These are phyloP conservation scores for Scytalopus superciliaris DNA, from an alignment of 2,113 vertebrate species.

Conservation along the genomic window DNA sequence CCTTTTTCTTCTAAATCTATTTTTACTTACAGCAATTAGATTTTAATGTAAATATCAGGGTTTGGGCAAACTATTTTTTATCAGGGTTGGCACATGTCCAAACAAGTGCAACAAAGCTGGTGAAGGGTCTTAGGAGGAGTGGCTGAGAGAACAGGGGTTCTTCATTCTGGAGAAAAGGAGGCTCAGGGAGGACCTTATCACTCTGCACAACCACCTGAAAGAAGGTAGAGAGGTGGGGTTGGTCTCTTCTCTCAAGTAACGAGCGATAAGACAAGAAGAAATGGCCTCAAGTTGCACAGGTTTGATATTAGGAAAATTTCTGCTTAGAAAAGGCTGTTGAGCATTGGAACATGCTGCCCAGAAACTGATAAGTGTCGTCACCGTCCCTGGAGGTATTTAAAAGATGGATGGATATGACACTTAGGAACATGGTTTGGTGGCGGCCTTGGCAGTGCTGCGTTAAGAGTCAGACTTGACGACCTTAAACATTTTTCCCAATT, in stretches of 20 bases:
- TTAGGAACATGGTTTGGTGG: background rate
- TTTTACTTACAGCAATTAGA: background rate
- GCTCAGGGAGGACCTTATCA: background rate
- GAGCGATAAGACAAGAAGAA: background rate
- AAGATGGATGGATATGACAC: too few species aligned
- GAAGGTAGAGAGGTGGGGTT: background rate
- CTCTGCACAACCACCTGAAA: background rate
- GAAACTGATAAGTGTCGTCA: background rate
- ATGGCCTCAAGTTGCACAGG: background rate
- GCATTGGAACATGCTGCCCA: background rate
- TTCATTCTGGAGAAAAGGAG: background rate
- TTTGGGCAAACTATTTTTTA: background rate
- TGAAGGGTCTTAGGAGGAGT: background rate
- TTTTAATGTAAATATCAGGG: background rate
- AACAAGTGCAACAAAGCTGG: background rate
- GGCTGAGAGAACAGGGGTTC: background rate
- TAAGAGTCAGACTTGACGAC: background rate
- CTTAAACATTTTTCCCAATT: background rate
- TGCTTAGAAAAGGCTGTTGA: background rate
- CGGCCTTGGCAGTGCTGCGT: accelerated
- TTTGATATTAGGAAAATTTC: background rate
- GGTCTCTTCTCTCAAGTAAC: background rate
- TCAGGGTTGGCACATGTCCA: background rate
- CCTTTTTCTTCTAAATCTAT: background rate
- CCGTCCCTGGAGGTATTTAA: background rate